Base-by-base conservation (phyloP, 1,140 invertebrate species). In the Wiebesia pumilae region DNA sequence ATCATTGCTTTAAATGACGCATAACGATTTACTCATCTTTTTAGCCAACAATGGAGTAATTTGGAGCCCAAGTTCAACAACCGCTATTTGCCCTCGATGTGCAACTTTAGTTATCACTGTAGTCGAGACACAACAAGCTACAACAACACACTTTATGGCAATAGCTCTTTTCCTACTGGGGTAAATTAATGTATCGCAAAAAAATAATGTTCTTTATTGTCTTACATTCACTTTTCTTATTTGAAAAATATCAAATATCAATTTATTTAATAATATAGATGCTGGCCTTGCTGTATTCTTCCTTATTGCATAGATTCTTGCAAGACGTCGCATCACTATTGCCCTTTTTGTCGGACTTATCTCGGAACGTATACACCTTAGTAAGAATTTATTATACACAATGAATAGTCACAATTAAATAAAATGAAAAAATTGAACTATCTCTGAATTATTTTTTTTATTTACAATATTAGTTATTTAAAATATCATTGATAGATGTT, bases 251-350 rank as follows among this genome's bases (percentile, higher is more conserved):
- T 7, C 43, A 47, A 47, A 47, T 47, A 47, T 47, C 14, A 7
- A 47, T 47, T 47, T 47, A 47, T 47, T 47, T 47, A 47, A 47
- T 47, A 47, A 47, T 69, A 0, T 43, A 96, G 95, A 89, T 95
- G 95, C 87, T 95, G 93, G 88, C 94, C 94, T 67, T 95, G 94
- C 43, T 94, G 93, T 83, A 91, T 94, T 84, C 90, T 95, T n/a
- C 95, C 95, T 1, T 95, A 95, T 88, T 95, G 94, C 88, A 92
- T 95, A 90, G 91, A 94, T 75, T 94, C 94, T 16, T 95, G 94
- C 88, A 95, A 94, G 85, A 94, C 93, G 84, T 92, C 93, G 51
- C 94, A 95, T 87, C 95, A 95, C 89, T 95, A 94, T 83, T 95
- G 95, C 88, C 94, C 95, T 6, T 91, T 92, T 84, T 95, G 95